Percentiles rank a stretch among this genome's conserved stretches.
phyloP scores from a whole-genome alignment of 2,888 invertebrate genomes.

The Tanypteryx hageni region DNA sequence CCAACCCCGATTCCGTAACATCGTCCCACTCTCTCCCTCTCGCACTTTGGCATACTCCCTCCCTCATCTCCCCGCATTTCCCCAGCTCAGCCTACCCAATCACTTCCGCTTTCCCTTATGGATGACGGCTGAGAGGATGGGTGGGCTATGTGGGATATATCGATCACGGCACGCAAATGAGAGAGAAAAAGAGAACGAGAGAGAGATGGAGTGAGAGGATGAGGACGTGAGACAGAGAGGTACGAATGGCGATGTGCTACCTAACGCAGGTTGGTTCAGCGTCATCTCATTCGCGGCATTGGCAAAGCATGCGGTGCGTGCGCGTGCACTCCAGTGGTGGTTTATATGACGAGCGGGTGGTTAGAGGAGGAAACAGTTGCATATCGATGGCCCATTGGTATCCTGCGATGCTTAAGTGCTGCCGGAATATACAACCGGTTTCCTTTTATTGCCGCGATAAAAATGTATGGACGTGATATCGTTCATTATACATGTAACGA shows the following conservation, averaged over 20 bases:
- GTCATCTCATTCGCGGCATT: neutral
- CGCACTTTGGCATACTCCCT: neutral
- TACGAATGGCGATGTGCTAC: neutral
- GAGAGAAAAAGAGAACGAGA: neutral
- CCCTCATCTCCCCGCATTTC: conserved; percentile 16
- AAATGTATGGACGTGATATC: conserved; percentile 58
- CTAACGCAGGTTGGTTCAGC: neutral
- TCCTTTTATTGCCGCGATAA: conserved; percentile 56
- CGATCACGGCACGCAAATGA: conserved; percentile 45
- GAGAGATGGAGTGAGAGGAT: neutral
- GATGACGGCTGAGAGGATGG: conserved; percentile 31
- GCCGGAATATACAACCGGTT: conserved; percentile 48
- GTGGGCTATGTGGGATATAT: conserved; percentile 30
- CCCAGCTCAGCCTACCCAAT: neutral
- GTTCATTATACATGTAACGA: conserved; percentile 13
- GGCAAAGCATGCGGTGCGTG: too few relatives aligned
- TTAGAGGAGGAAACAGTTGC: neutral
- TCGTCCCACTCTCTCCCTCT: neutral
- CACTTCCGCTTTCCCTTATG: conserved; percentile 34
- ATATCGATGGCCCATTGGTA: conserved; percentile 45
- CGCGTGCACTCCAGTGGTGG: neutral
- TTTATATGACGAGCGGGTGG: conserved; percentile 38
- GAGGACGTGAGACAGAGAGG: neutral
- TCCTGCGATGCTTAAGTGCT: conserved; percentile 53
- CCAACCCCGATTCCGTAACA: neutral